These are phyloP conservation scores for Neotoxoptera formosana DNA, from an alignment of 1,140 invertebrate genomes.

Conservation along the genomic window DNA sequence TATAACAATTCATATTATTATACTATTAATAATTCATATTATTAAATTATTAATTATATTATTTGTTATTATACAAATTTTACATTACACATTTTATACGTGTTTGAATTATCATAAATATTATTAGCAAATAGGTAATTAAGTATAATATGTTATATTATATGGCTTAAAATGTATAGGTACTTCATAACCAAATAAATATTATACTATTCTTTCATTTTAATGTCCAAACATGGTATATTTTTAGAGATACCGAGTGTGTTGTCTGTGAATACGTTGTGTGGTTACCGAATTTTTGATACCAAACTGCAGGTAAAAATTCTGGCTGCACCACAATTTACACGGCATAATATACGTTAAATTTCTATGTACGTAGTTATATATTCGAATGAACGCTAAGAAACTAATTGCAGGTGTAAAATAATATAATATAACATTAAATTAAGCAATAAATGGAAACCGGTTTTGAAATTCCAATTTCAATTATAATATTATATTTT, in stretches of 20 bases:
- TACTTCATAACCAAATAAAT: background rate
- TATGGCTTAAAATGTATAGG: no score
- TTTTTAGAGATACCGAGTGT: background rate
- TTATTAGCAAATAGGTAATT: no score
- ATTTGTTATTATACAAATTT: no score
- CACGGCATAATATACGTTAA: background rate
- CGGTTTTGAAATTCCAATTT: background rate
- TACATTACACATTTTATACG: no score
- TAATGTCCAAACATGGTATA: background rate
- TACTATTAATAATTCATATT: no score
- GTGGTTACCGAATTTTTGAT: background rate
- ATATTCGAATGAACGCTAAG: background rate
- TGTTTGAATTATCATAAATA: no score
- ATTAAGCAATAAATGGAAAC: background rate
- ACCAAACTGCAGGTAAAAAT: background rate
- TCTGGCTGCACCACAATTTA: background rate
- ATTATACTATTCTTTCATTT: background rate
- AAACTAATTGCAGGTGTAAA: background rate
- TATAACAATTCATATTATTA: no score
- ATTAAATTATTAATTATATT: no score
- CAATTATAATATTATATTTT: background rate
- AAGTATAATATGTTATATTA: no score
- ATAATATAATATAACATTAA: background rate
- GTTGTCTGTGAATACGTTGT: no score
- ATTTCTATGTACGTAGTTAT: background rate